Evolutionary conservation across 2,113 vertebrate species (phyloP), one percentile per base, ranked within the genome.

Genomic region (Parus major): DNA sequence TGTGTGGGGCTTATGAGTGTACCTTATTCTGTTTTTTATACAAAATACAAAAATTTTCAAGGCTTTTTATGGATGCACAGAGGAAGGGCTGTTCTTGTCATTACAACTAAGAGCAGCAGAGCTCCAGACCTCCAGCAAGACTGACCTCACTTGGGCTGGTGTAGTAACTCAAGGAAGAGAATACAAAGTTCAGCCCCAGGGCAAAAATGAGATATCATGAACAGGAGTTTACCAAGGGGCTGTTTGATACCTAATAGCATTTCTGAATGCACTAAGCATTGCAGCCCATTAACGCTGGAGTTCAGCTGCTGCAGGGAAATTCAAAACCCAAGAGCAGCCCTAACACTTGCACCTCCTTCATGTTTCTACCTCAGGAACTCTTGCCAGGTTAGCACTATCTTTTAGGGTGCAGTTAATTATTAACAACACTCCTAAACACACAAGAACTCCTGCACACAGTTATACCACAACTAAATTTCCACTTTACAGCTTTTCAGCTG

Each of bases 231-330:
- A 89, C 35, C 71, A 53, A 3, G 22, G 89, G 82, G 86, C 31
- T 65, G 41, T 71, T 24, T 79, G 88, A 93, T 60, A 94, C 44
- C 12, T 18, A 73, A 70, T 21, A 86, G 72, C 60, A 35, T 42
- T 82, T 73, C 49, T 60, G 28, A 91, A 88, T 15, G 11, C 29
- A 63, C 66, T 41, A 44, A 91, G 61, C 33, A 69, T 21, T n/a
- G 39, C 46, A 82, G 70, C 10, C 66, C 66, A 35, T 63, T 78
- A 96, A 78, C 9, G 4, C 31, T 27, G 0, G 0, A 61, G 53
- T 57, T 87, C 89, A 95, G 66, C 91, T 82, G 78, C 78, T 82
- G 42, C 69, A 81, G 33, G 88, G 68, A 93, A 88, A 81, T 36
- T 64, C 44, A 82, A 93, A 90, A 86, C 68, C 53, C 1, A 0